Base-by-base conservation (phyloP, 2,888 invertebrate genomes). In the Drosophila phalerata region DNA sequence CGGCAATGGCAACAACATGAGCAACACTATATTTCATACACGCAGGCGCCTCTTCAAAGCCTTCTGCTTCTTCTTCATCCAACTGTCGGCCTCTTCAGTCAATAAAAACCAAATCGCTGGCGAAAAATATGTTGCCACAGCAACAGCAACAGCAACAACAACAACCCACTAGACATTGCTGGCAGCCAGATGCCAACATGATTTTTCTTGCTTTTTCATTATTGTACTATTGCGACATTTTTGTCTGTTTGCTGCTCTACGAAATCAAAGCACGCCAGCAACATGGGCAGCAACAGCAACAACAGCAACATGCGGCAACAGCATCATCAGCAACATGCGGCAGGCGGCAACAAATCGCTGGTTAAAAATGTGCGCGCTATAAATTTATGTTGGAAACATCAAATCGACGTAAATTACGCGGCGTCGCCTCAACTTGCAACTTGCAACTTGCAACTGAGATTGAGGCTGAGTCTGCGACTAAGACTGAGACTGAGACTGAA, bases 391-490 rank as follows among this genome's bases (percentile, higher is more conserved):
- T 88, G 83, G 87, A 70, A 85, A 87, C 84, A 87, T 84, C 81
- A 85, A 84, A 86, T 83, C 85, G 88, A 86, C 88, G 85, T 85
- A 86, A 88, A 85, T 85, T 85, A 85, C 86, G 88, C 88, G 81
- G 63, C 76, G 74, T 73, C 56, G 55, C 57, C 71, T 68, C 77
- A 67, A 55, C 51, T 55, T 42, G n/a, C n/a, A n/a, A n/a, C n/a
- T n/a, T n/a, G n/a, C n/a, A n/a, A n/a, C n/a, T n/a, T n/a, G n/a
- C 47, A 53, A 43, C 22, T 32, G 48, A 6, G 30, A 48, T 10
- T 30, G 30, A 30, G 17, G 10, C 30, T 30, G 30, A 5, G 30
- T 5, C 17, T 17, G 48, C 6, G 30, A 15, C 30, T 40, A 17
- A 10, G 30, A 15, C 30, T 40, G 40, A 10, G 47, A 5, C 10